These are phyloP conservation scores for Anoplius nigerrimus DNA, from an alignment of 2,888 invertebrate species.

Conservation along the genomic window DNA sequence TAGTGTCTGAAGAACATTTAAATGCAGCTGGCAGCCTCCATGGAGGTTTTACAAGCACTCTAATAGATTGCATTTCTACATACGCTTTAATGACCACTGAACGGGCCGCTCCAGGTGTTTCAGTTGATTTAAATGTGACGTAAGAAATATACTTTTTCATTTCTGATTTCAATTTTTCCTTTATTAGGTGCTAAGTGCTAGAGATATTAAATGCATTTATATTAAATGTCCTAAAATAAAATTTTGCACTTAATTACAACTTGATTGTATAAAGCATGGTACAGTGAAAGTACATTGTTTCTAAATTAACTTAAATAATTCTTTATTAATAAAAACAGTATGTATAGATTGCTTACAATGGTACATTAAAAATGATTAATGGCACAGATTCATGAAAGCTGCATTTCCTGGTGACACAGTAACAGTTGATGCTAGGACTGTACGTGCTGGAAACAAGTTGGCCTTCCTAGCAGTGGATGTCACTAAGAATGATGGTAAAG, in stretches of 20 bases:
- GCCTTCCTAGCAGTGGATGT: conserved; percentile 90
- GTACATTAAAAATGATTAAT: conserved; percentile 62
- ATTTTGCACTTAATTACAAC: no score
- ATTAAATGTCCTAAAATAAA: no score
- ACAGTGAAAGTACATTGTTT: no score
- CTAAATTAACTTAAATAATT: not conserved
- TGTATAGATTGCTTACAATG: conserved; percentile 14
- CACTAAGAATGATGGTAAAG: conserved; percentile 83
- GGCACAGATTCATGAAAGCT: conserved; percentile 85
- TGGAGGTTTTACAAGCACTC: conserved; percentile 89
- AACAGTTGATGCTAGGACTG: conserved; percentile 85
- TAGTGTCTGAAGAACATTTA: conserved; percentile 83
- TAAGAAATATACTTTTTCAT: conserved; percentile 72
- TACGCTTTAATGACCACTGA: conserved; percentile 85
- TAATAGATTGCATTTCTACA: conserved; percentile 87
- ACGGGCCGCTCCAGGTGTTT: conserved; percentile 83
- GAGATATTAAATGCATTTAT: no score
- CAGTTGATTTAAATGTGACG: conserved; percentile 89
- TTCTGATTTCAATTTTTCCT: not conserved
- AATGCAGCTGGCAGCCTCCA: conserved; percentile 87
- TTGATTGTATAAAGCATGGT: no score
- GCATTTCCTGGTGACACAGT: conserved; percentile 88
- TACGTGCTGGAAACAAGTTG: conserved; percentile 85
- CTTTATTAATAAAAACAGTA: conserved; percentile 37
- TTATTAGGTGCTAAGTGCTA: no score